Conservation (phyloP, 2,797 vertebrate genomes). For the Melanogrammus aeglefinus region DNA sequence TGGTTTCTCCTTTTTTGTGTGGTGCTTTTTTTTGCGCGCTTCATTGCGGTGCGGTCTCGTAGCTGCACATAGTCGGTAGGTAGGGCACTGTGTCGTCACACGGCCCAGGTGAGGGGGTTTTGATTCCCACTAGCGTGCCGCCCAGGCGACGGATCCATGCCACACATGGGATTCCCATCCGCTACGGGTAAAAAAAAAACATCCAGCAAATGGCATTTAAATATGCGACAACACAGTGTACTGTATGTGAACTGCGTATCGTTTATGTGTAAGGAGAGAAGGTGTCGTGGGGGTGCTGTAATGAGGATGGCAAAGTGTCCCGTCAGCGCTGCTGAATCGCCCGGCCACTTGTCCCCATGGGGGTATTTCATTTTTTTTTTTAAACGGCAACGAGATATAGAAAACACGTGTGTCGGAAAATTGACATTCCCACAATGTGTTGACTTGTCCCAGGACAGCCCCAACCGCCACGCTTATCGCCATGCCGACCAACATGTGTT, state of each 20-base stretch:
- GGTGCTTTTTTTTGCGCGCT: background rate
- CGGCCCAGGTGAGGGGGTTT: background rate
- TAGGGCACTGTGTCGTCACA: background rate
- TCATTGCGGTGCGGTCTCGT: background rate
- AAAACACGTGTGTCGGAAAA: constrained; percentile 47
- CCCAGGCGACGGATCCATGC: background rate
- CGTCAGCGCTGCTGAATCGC: constrained; percentile 47
- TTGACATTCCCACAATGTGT: constrained; percentile 43
- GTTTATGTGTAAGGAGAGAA: background rate
- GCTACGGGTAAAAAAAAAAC: background rate
- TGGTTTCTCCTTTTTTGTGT: background rate
- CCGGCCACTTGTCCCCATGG: constrained; percentile 32
- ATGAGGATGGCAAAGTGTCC: constrained; percentile 19
- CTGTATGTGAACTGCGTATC: background rate
- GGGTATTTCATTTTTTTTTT: background rate
- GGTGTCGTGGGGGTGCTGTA: background rate
- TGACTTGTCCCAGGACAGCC: constrained; percentile 15
- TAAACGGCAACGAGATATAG: background rate
- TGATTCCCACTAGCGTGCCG: background rate
- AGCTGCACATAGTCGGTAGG: background rate
- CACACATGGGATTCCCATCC: background rate
- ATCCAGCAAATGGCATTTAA: background rate
- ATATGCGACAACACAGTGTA: background rate
- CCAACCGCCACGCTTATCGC: constrained; percentile 38
- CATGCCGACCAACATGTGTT: constrained; percentile 29